Conservation (phyloP, 2,888 invertebrate genomes). For the Cantharis rustica region DNA sequence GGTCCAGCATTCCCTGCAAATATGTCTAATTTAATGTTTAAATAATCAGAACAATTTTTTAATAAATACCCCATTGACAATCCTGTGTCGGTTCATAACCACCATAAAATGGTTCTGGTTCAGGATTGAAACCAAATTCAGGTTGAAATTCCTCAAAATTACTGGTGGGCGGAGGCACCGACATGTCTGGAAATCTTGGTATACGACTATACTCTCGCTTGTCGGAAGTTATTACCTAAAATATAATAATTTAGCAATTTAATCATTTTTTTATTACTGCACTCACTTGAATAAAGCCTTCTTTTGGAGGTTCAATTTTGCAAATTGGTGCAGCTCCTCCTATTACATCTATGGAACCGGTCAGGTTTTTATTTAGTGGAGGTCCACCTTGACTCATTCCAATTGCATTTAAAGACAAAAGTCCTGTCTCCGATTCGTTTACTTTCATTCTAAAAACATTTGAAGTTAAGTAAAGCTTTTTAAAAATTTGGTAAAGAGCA, state of each 20-base stretch:
- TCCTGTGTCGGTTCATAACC: conserved; percentile 77
- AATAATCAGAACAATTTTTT: neutral
- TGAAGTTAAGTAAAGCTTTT: conserved; percentile 7
- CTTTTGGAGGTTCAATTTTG: conserved; percentile 68
- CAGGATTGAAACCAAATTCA: conserved; percentile 59
- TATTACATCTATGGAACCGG: conserved; percentile 72
- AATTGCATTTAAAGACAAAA: conserved; percentile 57
- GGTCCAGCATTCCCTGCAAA: conserved; percentile 20
- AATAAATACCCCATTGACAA: conserved; percentile 68
- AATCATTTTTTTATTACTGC: neutral
- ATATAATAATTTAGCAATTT: conserved; percentile 2
- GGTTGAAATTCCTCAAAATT: conserved; percentile 56
- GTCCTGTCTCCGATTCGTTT: conserved; percentile 80
- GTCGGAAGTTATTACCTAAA: conserved; percentile 87
- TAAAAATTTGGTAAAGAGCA: conserved; percentile 9
- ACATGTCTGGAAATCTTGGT: conserved; percentile 66
- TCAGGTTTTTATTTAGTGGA: conserved; percentile 66
- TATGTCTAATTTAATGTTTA: neutral
- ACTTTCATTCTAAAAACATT: conserved; percentile 66
- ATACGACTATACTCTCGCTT: conserved; percentile 82
- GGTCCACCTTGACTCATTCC: conserved; percentile 64
- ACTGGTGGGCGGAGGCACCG: conserved; percentile 63
- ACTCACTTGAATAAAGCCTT: conserved; percentile 81
- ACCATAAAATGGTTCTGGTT: conserved; percentile 61
- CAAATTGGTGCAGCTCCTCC: conserved; percentile 57